Percentiles rank a stretch among this genome's conserved stretches.
Evolutionary conservation across 2,888 invertebrate species (phyloP).

Genomic region (Agriotes lineatus): DNA sequence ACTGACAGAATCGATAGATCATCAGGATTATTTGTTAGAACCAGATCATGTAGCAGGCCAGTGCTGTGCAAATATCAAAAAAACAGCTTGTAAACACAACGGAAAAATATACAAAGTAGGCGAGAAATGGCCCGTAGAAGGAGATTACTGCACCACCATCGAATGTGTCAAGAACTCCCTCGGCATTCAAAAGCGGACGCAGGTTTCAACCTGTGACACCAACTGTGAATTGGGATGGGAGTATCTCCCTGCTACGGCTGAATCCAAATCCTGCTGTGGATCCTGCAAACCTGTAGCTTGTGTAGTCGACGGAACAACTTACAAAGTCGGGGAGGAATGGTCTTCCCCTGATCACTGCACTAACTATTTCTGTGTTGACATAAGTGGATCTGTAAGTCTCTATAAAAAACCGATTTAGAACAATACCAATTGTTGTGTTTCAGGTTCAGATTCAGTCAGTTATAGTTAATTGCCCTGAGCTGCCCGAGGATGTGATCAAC

Average conservation of each 20-base stretch:
- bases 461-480: constrained; percentile 68
- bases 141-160: constrained; percentile 71
- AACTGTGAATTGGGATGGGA: constrained; percentile 70
- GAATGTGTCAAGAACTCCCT: constrained; percentile 67
- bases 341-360: constrained; percentile 73
- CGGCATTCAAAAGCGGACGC: constrained; percentile 70
- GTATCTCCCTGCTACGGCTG: constrained; percentile 63
- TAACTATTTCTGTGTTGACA: constrained; percentile 70
- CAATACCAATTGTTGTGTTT: constrained; percentile 1
- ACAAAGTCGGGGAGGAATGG: constrained; percentile 71
- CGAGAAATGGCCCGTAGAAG: constrained; percentile 70
- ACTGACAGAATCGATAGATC: constrained; percentile 64
- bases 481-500: constrained; percentile 62
- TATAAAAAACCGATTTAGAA: neutral
- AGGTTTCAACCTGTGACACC: constrained; percentile 69
- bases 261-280: constrained; percentile 74
- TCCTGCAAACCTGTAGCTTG: constrained; percentile 71
- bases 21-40: constrained; percentile 71
- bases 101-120: constrained; percentile 67
- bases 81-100: constrained; percentile 71
- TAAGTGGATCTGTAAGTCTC: constrained; percentile 66
- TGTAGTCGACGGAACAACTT: constrained; percentile 68
- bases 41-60: constrained; percentile 69
- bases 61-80: constrained; percentile 74
- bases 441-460: constrained; percentile 68